Conservation (phyloP, 2,113 vertebrate species). For the Pelecanus crispus region DNA sequence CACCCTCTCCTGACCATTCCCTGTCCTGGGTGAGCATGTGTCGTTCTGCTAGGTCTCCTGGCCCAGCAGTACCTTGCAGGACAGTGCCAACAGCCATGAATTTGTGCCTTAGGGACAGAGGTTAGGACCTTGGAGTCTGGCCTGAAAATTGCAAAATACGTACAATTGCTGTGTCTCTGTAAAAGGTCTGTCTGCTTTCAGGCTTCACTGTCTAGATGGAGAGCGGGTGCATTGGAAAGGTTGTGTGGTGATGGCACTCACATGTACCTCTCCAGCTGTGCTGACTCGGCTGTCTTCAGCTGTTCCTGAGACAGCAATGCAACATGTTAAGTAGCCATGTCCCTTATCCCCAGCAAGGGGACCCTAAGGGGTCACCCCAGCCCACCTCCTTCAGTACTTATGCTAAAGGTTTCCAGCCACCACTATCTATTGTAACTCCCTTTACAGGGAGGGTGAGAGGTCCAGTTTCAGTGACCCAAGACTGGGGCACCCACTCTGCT, state of each 20-base stretch:
- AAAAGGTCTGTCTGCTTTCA: background rate
- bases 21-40: background rate
- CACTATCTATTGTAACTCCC: too few relatives aligned
- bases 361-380: background rate
- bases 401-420: background rate
- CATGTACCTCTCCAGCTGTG: background rate
- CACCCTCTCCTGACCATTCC: background rate
- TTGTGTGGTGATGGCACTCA: too few relatives aligned
- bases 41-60: background rate
- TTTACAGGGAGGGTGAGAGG: background rate
- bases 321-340: fast-evolving
- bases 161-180: background rate
- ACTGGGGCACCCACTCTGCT: background rate
- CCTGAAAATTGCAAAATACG: background rate
- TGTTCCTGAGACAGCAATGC: background rate
- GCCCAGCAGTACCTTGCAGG: background rate
- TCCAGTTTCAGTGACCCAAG: background rate
- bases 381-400: too few relatives aligned
- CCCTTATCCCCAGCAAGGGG: background rate
- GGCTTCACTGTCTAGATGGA: background rate
- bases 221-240: fast-evolving
- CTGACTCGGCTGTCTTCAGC: background rate
- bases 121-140: background rate
- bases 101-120: background rate
- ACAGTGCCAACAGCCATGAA: fast-evolving